Evolutionary conservation across 1,140 invertebrate species (phyloP), one percentile per base, ranked within the genome.

Genomic region (Amyelois transitella): DNA sequence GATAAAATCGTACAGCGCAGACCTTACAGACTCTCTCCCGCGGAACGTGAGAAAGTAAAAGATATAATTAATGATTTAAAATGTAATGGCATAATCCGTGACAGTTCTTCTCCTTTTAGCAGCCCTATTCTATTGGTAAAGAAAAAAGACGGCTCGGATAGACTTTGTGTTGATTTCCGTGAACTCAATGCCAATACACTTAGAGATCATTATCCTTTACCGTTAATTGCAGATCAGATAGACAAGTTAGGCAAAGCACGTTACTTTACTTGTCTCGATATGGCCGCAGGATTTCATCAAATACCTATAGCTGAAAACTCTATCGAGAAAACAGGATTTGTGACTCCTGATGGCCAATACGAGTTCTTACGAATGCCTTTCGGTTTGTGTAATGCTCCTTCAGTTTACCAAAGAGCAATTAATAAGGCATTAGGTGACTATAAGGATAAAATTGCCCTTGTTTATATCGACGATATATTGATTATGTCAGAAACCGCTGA

Each of bases 201-300:
- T 0, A 58, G 68, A 18, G 76, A 79, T 24, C 43, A 60, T 18
- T 81, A 60, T 47, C 72, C 64, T 8, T 24, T 74, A 1, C 71
- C 71, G 8, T 43, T 55, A 2, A 69, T 77, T 3, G 81, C 87
- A 18, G 81, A 89, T 17, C 65, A 69, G n/a, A 59, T 14, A 14
- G 72, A 87, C 51, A 51, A 49, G 7, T 51, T 91, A 20, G 72
- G 63, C 2, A 76, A 73, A 24, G 38, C 60, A 5, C 43, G 22
- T 8, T 64, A 75, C 49, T 76, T 77, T 20, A 62, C 58, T n/a
- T n/a, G n/a, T n/a, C n/a, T n/a, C n/a, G n/a, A n/a, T n/a, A 44
- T 90, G 4, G 66, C 59, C 0, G 72, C 69, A 24, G 77, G 77
- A 5, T 82, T 77, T 44, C 72, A 75, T 52, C 82, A 86, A 43